Evolutionary conservation across 2,113 vertebrate species (phyloP), one percentile per base, ranked within the genome.

Genomic region (Phyllostomus discolor): DNA sequence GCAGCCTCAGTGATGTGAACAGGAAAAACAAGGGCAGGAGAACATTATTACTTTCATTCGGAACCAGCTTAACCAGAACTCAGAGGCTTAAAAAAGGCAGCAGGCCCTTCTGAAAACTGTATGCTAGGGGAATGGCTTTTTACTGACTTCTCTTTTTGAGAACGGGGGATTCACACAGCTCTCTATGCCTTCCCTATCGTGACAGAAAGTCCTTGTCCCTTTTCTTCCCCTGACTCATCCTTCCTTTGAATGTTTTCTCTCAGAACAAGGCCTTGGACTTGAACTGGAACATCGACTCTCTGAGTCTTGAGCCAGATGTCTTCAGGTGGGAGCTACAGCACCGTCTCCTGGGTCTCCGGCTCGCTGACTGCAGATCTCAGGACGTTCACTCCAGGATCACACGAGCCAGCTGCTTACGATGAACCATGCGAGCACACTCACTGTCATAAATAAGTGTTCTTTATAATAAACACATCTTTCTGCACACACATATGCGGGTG

Each of bases 141-240:
- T 6, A 10, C 8, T 9, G 11, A 28, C 10, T 19, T 57, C 35
- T 17, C 2, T 75, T 64, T n/a, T 66, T 38, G 54, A 79, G 41
- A 38, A 26, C 1, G 7, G 7, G 15, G 10, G 1, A 3, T 33
- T 14, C 52, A 48, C n/a, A 28, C 43, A 54, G 41, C 10, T 0
- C 1, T 4, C 35, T 17, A 1, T 1, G 5, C 8, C 11, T 62
- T 66, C 41, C 7, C 2, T 7, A 7, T 17, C 2, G 9, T 5
- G 10, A 28, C 28, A 10, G 50, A 28, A 2, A 5, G 1, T 20
- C 88, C 2, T 4, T 20, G n/a, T 28, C 35, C 33, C 16, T 59
- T 24, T 43, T 54, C 57, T 20, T 33, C 57, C n/a, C 17, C 10
- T n/a, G 67, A 14, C 5, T 24, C 17, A 10, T 20, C 48, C 38